A percentile compares a stretch with the other conserved stretches of the same genome.
These are phyloP conservation scores for Crepidodera aurea DNA, from an alignment of 2,888 invertebrate genomes.

Conservation along the genomic window DNA sequence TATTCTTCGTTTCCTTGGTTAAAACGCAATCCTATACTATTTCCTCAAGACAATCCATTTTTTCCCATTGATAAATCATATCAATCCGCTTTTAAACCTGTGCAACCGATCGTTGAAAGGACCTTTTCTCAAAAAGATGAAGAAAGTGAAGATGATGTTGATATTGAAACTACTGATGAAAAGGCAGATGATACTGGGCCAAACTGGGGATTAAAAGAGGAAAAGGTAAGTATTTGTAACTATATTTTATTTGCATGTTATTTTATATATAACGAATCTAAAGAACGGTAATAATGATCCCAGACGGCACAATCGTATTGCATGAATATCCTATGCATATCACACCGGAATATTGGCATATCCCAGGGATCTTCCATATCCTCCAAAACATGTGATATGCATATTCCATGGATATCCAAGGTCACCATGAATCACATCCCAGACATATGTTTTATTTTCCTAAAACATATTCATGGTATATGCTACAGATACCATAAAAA, in stretches of 20 bases:
- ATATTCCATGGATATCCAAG: too few species aligned
- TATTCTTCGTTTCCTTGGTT: conserved; percentile 75
- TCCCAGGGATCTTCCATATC: too few species aligned
- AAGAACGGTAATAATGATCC: neutral
- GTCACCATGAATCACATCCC: too few species aligned
- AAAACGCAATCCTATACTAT: conserved; percentile 65
- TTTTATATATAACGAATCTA: too few species aligned
- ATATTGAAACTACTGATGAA: conserved; percentile 87
- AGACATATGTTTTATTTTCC: too few species aligned
- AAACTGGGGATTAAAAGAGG: conserved; percentile 64
- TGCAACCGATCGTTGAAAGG: conserved; percentile 59
- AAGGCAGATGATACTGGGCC: conserved; percentile 62
- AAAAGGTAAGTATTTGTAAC: conserved; percentile 60
- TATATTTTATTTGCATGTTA: conserved; percentile 15
- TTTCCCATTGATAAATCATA: conserved; percentile 59
- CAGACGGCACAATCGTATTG: neutral
- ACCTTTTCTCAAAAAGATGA: conserved; percentile 62
- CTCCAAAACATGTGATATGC: too few species aligned
- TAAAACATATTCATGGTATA: too few species aligned
- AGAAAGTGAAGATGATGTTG: conserved; percentile 82
- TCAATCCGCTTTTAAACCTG: conserved; percentile 70
- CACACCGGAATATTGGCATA: neutral
- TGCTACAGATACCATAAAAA: too few species aligned
- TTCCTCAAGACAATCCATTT: conserved; percentile 64
- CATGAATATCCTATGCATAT: neutral